Percentiles rank a stretch among this genome's conserved stretches.
Conservation (phyloP, 2,888 invertebrate species). For the Bombylius major region DNA sequence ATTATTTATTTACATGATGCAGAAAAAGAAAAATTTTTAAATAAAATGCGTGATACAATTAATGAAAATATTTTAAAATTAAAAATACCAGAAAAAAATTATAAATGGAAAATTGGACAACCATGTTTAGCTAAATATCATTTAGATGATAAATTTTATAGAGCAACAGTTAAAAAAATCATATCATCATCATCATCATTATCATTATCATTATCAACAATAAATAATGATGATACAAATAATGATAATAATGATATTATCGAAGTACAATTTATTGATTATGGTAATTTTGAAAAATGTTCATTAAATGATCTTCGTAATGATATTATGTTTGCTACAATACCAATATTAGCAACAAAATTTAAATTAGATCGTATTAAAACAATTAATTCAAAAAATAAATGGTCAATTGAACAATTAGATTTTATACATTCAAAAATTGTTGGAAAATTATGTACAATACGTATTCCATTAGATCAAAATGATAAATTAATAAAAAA, state of each 20-base stretch:
- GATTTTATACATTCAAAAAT: constrained; percentile 48
- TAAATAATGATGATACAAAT: too few species aligned
- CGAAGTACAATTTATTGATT: constrained; percentile 53
- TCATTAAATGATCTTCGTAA: constrained; percentile 45
- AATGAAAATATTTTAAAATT: constrained; percentile 32
- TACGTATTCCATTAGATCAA: constrained; percentile 34
- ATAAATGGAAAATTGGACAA: constrained; percentile 46
- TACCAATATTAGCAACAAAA: constrained; percentile 53
- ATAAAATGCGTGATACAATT: constrained; percentile 41
- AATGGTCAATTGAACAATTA: constrained; percentile 43
- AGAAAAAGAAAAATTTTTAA: constrained; percentile 29
- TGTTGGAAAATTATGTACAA: constrained; percentile 44
- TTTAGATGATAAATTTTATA: constrained; percentile 53
- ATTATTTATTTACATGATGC: constrained; percentile 34
- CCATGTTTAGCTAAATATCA: constrained; percentile 57
- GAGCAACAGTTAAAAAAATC: constrained; percentile 47
- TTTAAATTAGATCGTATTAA: constrained; percentile 44
- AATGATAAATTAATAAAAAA: constrained; percentile 13
- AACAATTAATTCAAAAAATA: constrained; percentile 31
- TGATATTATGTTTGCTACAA: constrained; percentile 46
- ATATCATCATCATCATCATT: constrained; percentile 19
- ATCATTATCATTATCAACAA: constrained; percentile 16
- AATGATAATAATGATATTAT: constrained; percentile 10
- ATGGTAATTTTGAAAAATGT: constrained; percentile 63
- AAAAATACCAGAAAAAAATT: background rate